Evolutionary conservation across 2,888 invertebrate species (phyloP), one percentile per base, ranked within the genome.

Genomic region (Drosophila fulvimacula): DNA sequence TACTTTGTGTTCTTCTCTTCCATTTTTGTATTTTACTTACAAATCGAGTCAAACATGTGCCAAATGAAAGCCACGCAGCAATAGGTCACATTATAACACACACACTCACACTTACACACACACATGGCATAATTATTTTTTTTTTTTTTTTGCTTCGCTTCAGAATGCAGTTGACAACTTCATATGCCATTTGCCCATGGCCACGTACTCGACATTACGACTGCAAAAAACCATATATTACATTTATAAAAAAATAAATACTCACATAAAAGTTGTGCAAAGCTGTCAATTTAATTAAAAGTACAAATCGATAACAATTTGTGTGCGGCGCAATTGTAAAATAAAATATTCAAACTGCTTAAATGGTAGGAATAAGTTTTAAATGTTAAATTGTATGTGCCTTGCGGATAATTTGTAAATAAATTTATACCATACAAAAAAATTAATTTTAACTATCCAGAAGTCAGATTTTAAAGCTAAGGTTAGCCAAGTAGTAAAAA

Each of bases 141-240:
- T n/a, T n/a, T n/a, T n/a, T n/a, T n/a, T 36, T 21, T 21, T 65
- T 46, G 27, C 10, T 39, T 36, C 10, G 15, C 7, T 17, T 19
- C 9, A 24, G 49, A 48, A 58, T 69, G 59, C 65, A 76, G 65
- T 85, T 82, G 80, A 73, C 86, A 88, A 74, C 72, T 74, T 72
- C 41, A 76, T 74, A 56, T 64, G 63, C 30, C 36, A 63, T 46
- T 62, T 34, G 24, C 10, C 17, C 34, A 44, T 10, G 41, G 42
- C 41, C 69, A 41, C 17, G 34, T 70, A 49, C 24, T 46, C n/a
- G 17, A 36, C 32, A 49, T 60, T 63, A 58, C 38, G 30, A 21
- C 39, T 4, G 39, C 24, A 4, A 32, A 30, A 27, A 11, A 11
- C 13, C 3, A 21, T 13, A 44, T 17, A 44, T 38, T 39, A 11